Conservation (phyloP, 2,888 invertebrate genomes). For the Scaptomyza flava region DNA sequence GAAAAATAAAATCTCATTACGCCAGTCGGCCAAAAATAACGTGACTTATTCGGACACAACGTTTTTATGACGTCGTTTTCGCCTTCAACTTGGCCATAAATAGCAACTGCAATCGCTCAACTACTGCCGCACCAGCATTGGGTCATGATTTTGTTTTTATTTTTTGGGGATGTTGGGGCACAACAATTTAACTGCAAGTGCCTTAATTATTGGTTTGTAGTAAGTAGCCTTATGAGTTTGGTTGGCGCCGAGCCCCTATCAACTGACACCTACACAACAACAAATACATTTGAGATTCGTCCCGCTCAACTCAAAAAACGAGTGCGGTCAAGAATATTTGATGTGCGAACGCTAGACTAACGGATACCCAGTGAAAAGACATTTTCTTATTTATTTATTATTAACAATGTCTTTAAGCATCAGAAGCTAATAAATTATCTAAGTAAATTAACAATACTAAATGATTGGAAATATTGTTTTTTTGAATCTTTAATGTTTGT, state of each 20-base stretch:
- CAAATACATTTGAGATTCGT: conserved; percentile 18
- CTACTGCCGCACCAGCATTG: conserved; percentile 16
- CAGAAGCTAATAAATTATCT: too few species aligned
- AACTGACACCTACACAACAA: conserved; percentile 52
- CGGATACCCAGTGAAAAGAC: conserved; percentile 9
- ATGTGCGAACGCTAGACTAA: neutral
- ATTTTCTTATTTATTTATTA: too few species aligned
- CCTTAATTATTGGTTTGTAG: conserved; percentile 25
- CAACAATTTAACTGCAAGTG: conserved; percentile 41
- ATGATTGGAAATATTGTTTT: too few species aligned
- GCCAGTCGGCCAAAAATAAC: conserved; percentile 69
- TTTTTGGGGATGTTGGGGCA: neutral
- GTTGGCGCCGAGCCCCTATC: conserved; percentile 54
- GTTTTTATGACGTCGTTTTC: conserved; percentile 50
- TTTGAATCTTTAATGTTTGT: too few species aligned
- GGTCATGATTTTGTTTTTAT: conserved; percentile 13
- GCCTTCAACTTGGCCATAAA: conserved; percentile 62
- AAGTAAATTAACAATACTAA: too few species aligned
- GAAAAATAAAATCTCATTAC: conserved; percentile 72
- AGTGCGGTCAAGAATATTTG: neutral
- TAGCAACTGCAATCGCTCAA: conserved; percentile 32
- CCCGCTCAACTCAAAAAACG: conserved; percentile 4
- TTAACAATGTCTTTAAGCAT: too few species aligned
- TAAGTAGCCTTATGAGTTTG: conserved; percentile 12
- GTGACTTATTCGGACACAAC: conserved; percentile 38